These are phyloP conservation scores for Halocynthia aurantium DNA, from an alignment of 23 tunicate genomes.

Conservation along the genomic window DNA sequence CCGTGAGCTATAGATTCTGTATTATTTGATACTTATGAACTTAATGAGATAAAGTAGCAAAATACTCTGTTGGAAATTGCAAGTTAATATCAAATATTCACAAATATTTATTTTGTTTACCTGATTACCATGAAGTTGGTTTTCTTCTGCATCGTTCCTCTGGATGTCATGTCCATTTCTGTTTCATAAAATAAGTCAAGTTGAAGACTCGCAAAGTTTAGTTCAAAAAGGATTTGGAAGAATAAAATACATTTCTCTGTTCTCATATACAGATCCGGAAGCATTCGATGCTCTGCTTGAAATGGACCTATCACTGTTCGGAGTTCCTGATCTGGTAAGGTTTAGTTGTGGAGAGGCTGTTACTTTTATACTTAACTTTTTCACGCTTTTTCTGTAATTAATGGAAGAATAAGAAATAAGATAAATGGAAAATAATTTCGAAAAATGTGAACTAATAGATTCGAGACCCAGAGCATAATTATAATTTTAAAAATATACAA, in stretches of 20 bases:
- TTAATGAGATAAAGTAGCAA: too few species aligned
- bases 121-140: too few species aligned
- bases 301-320: conserved; percentile 5
- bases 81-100: too few species aligned
- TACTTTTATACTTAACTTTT: conserved; percentile 60
- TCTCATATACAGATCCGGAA: not conserved
- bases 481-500: not conserved
- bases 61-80: too few species aligned
- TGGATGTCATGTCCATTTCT: too few species aligned
- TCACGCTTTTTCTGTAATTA: conserved; percentile 67
- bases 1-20: too few species aligned
- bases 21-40: too few species aligned
- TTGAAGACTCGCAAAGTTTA: too few species aligned
- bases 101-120: too few species aligned
- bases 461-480: not conserved
- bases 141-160: too few species aligned
- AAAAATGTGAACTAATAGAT: not conserved
- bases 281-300: conserved; percentile 7
- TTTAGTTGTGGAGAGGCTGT: conserved; percentile 15
- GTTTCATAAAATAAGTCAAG: too few species aligned
- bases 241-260: not conserved
- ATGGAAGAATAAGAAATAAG: not conserved
- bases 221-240: too few species aligned
- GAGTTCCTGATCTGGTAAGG: not conserved
- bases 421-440: not conserved